These are phyloP conservation scores for Eristalinus aeneus DNA, from an alignment of 2,888 invertebrate species.

Conservation along the genomic window DNA sequence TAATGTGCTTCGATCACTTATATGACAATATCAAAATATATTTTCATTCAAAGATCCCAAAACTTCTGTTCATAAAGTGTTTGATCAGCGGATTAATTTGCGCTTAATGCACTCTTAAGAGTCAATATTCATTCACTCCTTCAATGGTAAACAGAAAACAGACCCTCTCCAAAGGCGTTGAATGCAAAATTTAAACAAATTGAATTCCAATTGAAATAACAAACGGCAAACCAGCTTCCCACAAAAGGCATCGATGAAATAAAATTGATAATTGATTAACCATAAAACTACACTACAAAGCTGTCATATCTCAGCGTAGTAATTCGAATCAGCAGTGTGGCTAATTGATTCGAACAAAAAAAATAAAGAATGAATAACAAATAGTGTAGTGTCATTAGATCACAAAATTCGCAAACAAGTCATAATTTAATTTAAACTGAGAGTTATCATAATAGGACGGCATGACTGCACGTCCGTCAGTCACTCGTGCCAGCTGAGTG, in stretches of 20 bases:
- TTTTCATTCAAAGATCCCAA: too few species aligned
- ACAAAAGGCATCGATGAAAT: slow-evolving; percentile 10
- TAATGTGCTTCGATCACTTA: too few species aligned
- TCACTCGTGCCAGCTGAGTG: slow-evolving; percentile 34
- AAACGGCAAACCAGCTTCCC: background rate
- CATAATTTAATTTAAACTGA: slow-evolving; percentile 34
- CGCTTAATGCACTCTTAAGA: background rate
- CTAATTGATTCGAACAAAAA: slow-evolving; percentile 15
- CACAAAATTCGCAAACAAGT: slow-evolving; percentile 20
- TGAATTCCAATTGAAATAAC: background rate
- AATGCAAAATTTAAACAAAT: background rate
- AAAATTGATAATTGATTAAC: slow-evolving; percentile 28
- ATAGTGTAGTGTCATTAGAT: slow-evolving; percentile 1
- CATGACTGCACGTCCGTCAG: slow-evolving; percentile 17
- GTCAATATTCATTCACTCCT: background rate
- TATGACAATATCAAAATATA: too few species aligned
- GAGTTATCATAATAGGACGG: slow-evolving; percentile 27
- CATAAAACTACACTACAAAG: slow-evolving; percentile 34
- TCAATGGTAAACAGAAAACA: slow-evolving; percentile 20
- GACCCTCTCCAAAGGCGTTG: background rate
- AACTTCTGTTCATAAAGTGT: too few species aligned
- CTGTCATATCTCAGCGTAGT: slow-evolving; percentile 21
- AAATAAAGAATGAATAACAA: background rate
- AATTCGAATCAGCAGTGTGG: slow-evolving; percentile 24
- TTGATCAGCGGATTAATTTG: background rate